Conservation (phyloP, 1,140 invertebrate genomes). For the Drosophila parvula region DNA sequence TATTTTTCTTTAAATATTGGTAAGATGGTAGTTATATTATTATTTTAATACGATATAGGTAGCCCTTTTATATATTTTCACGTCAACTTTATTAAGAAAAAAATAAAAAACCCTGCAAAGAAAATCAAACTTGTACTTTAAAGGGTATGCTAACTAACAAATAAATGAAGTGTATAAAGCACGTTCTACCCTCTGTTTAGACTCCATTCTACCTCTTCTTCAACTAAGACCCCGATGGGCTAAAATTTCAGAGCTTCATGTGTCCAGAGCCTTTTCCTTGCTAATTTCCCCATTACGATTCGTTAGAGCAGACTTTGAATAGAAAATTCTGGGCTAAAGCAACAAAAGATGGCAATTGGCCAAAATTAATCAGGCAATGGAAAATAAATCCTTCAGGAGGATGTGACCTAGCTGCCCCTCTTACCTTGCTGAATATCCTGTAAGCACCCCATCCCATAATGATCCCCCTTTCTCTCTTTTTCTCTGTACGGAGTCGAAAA, state of each 20-base stretch:
- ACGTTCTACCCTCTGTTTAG: not conserved
- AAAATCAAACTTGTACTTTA: no score
- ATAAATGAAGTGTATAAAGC: not conserved
- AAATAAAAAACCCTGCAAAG: no score
- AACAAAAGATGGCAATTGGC: slow-evolving; percentile 58
- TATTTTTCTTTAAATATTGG: no score
- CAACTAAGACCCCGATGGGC: not conserved
- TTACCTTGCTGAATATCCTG: not conserved
- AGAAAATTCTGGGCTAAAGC: slow-evolving; percentile 4
- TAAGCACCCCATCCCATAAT: not conserved
- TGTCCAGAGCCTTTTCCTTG: slow-evolving; percentile 26
- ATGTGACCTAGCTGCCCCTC: not conserved
- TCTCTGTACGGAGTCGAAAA: slow-evolving; percentile 24
- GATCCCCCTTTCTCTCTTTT: not conserved
- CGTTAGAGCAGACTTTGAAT: slow-evolving; percentile 56
- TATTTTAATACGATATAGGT: no score
- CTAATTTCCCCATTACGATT: slow-evolving; percentile 76
- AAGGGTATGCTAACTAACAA: not conserved
- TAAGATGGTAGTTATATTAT: no score
- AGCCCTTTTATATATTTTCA: no score
- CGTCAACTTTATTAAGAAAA: no score
- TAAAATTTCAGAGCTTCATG: not conserved
- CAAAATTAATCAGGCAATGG: slow-evolving; percentile 63
- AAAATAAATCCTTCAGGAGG: slow-evolving; percentile 43
- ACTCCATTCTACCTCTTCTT: not conserved